Evolutionary conservation across 2,113 vertebrate species (phyloP), one percentile per base, ranked within the genome.

Genomic region (Platichthys flesus): DNA sequence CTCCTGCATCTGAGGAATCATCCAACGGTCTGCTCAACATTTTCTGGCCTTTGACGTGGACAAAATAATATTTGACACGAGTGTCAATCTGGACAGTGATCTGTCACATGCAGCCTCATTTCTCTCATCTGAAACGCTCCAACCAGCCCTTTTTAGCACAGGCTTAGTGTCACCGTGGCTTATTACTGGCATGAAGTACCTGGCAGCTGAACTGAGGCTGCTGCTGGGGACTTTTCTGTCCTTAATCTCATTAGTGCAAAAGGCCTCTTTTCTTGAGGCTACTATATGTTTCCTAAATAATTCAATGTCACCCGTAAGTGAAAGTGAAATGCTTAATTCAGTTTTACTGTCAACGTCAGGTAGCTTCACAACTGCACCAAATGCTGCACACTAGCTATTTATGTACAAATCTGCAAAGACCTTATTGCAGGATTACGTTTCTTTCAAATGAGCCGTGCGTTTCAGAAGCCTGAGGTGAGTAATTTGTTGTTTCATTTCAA

Each of bases 191-290:
- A 82, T 79, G 45, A 78, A 63, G 85, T 47, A 83, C 74, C 80
- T 86, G 90, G 90, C 87, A 90, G 84, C 87, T 69, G 75, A 85
- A 88, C 82, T 85, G 84, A 84, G 71, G 80, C 88, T 83, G 77
- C 79, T 71, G 62, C 78, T 31, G 56, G 79, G 67, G 82, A 88
- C 83, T 69, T 82, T 64, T 79, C 75, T 71, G 28, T 71, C 59
- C 61, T 81, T 87, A 88, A 88, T 92, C 85, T 72, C 75, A 85
- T 92, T 89, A 88, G 76, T 67, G 80, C 51, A 31, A 76, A 77
- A 78, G 31, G 65, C 35, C 31, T 79, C 57, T 85, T 86, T 82
- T 88, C 78, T 79, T 61, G 28, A 71, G 75, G 83, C 76, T 40
- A 71, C 67, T 71, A 71, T 71, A 76, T 72, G 58, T 85, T 88